A percentile compares a stretch with the other conserved stretches of the same genome.
phyloP scores from a whole-genome alignment of 1,140 invertebrate species.

The Andricus grossulariae region DNA sequence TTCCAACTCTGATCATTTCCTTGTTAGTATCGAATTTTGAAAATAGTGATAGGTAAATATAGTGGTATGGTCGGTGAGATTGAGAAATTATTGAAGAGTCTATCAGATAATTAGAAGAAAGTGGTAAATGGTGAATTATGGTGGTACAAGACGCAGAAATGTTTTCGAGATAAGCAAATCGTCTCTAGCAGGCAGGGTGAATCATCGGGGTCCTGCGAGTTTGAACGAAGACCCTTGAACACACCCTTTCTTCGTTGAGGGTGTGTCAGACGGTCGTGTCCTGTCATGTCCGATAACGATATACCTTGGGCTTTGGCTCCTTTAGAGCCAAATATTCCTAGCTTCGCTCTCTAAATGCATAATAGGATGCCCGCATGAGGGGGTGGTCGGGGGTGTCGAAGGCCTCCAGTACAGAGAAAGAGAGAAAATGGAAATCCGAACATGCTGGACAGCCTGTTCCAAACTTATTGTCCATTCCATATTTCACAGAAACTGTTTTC shows the following conservation, averaged over 20 bases:
- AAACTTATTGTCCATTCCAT: slow-evolving; percentile 3
- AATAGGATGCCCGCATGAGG: slow-evolving; percentile 73
- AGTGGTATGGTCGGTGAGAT: not conserved
- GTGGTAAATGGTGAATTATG: slow-evolving; percentile 43
- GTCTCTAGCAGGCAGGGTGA: slow-evolving; percentile 51
- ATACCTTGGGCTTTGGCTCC: slow-evolving; percentile 69
- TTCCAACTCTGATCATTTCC: no score
- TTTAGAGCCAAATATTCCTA: slow-evolving; percentile 65
- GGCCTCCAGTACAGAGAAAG: slow-evolving; percentile 39
- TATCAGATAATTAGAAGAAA: slow-evolving; percentile 2
- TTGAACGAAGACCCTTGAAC: slow-evolving; percentile 69
- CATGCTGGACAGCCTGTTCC: not conserved
- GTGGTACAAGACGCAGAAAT: slow-evolving; percentile 50
- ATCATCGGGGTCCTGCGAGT: slow-evolving; percentile 66
- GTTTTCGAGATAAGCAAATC: slow-evolving; percentile 72
- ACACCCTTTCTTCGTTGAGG: slow-evolving; percentile 48
- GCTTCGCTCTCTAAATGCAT: slow-evolving; percentile 72
- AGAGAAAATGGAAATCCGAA: slow-evolving; percentile 23
- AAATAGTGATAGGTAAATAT: not conserved
- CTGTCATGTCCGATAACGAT: slow-evolving; percentile 75
- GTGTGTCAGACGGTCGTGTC: slow-evolving; percentile 75
- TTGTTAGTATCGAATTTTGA: no score
- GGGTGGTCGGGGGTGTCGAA: slow-evolving; percentile 49
- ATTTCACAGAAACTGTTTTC: not conserved
- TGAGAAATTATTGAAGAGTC: not conserved